phyloP scores from a whole-genome alignment of 2,113 vertebrate species.

The Irena cyanogastra region DNA sequence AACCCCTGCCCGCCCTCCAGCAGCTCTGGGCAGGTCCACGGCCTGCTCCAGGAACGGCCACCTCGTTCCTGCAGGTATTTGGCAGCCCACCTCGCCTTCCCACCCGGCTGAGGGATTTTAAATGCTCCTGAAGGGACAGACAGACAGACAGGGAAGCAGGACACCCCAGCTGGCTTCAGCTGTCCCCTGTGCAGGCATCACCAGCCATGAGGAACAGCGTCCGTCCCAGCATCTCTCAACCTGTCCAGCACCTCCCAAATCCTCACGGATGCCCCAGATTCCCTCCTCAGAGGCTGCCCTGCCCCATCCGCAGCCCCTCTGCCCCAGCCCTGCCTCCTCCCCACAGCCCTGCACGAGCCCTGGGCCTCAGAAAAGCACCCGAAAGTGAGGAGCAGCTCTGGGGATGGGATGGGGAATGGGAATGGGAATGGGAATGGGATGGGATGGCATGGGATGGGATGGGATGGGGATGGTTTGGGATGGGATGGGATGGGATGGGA shows the following conservation, averaged over 20 bases:
- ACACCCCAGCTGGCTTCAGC: no score
- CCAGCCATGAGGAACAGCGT: not conserved
- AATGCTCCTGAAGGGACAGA: not conserved
- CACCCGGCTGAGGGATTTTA: not conserved
- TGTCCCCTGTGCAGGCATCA: not conserved
- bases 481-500: no score
- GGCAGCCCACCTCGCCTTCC: not conserved
- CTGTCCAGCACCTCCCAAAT: not conserved
- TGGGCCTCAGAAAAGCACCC: rapidly evolving
- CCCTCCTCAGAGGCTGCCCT: not conserved
- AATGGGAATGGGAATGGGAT: no score
- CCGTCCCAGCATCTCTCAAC: not conserved
- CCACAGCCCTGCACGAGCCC: not conserved
- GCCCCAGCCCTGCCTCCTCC: not conserved
- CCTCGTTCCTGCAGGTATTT: not conserved
- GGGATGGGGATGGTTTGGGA: no score
- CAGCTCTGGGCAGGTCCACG: rapidly evolving
- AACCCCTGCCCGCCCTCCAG: not conserved
- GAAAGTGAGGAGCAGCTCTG: not conserved
- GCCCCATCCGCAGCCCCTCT: not conserved
- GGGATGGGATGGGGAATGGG: not conserved
- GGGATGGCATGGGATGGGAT: no score
- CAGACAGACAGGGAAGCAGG: not conserved
- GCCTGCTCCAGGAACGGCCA: rapidly evolving
- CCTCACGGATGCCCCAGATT: not conserved